phyloP scores from a whole-genome alignment of 2,113 vertebrate species.

The Alosa alosa region DNA sequence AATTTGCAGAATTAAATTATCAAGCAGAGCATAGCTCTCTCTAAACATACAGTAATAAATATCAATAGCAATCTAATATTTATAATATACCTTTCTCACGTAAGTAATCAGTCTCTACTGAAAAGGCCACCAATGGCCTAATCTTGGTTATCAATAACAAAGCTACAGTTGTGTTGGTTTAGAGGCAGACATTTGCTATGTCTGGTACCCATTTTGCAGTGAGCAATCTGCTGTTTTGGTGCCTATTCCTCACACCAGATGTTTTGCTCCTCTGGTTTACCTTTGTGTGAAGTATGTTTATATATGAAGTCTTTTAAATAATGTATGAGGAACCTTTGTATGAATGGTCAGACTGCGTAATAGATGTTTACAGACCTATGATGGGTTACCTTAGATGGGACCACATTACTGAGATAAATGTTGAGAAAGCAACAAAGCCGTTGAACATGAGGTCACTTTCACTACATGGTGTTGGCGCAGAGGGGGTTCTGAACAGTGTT shows the following conservation, averaged over 20 bases:
- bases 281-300: conserved; percentile 67
- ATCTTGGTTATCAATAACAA: conserved; percentile 59
- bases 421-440: conserved; percentile 65
- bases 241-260: conserved; percentile 66
- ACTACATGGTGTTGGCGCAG: conserved; percentile 57
- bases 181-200: conserved; percentile 54
- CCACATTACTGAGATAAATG: conserved; percentile 76
- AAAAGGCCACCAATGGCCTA: conserved; percentile 63
- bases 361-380: conserved; percentile 76
- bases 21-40: background rate
- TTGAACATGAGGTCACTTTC: conserved; percentile 63
- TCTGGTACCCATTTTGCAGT: conserved; percentile 52
- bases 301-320: conserved; percentile 76
- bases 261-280: conserved; percentile 53
- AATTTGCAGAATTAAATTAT: background rate
- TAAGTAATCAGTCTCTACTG: conserved; percentile 57
- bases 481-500: conserved; percentile 58
- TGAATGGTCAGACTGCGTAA: conserved; percentile 80
- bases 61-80: conserved; percentile 46
- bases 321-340: conserved; percentile 80
- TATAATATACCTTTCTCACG: conserved; percentile 37
- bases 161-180: conserved; percentile 47
- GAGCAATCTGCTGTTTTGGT: conserved; percentile 50
- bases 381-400: conserved; percentile 70
- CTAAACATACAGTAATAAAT: conserved; percentile 17